A percentile compares a stretch with the other conserved stretches of the same genome.
Conservation (phyloP, 2,888 invertebrate genomes). For the Brachypterus glaber region DNA sequence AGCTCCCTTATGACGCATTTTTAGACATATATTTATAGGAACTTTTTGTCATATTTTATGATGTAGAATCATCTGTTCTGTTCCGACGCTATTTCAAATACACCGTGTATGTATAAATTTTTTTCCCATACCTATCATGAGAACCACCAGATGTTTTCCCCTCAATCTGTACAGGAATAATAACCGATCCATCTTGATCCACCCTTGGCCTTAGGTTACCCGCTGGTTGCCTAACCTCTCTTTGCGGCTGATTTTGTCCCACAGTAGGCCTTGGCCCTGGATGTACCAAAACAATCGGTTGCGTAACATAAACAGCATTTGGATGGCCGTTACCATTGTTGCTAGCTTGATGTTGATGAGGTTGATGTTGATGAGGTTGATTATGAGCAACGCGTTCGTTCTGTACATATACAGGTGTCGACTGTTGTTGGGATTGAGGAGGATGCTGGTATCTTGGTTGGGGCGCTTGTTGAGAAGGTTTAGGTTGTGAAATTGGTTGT, state of each 20-base stretch:
- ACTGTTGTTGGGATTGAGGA: constrained; percentile 12
- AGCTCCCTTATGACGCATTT: no score
- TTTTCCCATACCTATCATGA: constrained; percentile 11
- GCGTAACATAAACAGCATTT: constrained; percentile 33
- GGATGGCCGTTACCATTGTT: constrained; percentile 27
- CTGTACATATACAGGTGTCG: no score
- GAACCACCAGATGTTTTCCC: no score
- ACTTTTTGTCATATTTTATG: no score
- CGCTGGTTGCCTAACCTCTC: constrained; percentile 22
- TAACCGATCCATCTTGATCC: constrained; percentile 39
- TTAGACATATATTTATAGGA: no score
- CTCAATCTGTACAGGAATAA: constrained; percentile 62
- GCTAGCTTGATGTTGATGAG: constrained; percentile 11
- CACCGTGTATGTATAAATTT: no score
- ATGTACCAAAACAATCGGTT: constrained; percentile 33
- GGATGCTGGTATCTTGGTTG: neutral
- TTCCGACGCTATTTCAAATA: no score
- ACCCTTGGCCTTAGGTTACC: constrained; percentile 27
- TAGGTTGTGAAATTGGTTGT: constrained; percentile 8
- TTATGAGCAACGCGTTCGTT: no score
- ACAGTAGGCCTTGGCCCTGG: constrained; percentile 26
- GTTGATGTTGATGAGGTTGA: constrained; percentile 22
- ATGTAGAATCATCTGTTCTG: constrained; percentile 18
- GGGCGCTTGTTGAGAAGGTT: neutral
- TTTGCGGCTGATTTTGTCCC: constrained; percentile 29